These are phyloP conservation scores for Stichopus chloronotus DNA, from an alignment of 35 echinoderm and acorn worm genomes.

Conservation along the genomic window DNA sequence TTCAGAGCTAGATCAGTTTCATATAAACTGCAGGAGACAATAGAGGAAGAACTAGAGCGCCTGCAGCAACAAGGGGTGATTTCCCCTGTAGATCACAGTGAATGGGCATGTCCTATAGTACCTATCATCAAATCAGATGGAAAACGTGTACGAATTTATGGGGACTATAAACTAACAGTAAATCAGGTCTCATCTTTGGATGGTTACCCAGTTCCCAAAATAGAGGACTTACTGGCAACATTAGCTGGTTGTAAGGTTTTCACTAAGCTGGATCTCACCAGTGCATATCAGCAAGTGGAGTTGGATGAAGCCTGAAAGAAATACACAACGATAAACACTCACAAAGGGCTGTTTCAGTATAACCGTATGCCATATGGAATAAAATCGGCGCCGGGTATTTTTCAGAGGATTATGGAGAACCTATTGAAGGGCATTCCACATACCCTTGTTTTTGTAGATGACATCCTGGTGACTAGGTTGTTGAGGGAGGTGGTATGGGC, in stretches of 20 bases:
- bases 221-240: constrained; percentile 51
- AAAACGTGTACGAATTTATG: constrained; percentile 34
- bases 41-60: constrained; percentile 44
- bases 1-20: constrained; percentile 67
- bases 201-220: constrained; percentile 35
- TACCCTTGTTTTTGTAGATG: not conserved
- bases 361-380: constrained; percentile 56
- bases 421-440: constrained; percentile 48
- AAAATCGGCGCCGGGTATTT: constrained; percentile 52
- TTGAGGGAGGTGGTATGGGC: constrained; percentile 30
- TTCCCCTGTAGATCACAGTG: constrained; percentile 20
- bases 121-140: constrained; percentile 51
- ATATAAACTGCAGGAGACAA: constrained; percentile 50
- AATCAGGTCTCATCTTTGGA: constrained; percentile 45
- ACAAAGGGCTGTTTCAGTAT: constrained; percentile 50
- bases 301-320: constrained; percentile 46
- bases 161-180: constrained; percentile 58
- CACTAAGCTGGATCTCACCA: constrained; percentile 40
- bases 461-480: constrained; percentile 36
- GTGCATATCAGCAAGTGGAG: constrained; percentile 52
- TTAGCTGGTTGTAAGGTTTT: constrained; percentile 52
- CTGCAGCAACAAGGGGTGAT: constrained; percentile 25
- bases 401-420: constrained; percentile 47
- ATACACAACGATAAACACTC: constrained; percentile 60
- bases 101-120: constrained; percentile 63